phyloP scores from a whole-genome alignment of 2,797 vertebrate species.

The Champsocephalus gunnari region DNA sequence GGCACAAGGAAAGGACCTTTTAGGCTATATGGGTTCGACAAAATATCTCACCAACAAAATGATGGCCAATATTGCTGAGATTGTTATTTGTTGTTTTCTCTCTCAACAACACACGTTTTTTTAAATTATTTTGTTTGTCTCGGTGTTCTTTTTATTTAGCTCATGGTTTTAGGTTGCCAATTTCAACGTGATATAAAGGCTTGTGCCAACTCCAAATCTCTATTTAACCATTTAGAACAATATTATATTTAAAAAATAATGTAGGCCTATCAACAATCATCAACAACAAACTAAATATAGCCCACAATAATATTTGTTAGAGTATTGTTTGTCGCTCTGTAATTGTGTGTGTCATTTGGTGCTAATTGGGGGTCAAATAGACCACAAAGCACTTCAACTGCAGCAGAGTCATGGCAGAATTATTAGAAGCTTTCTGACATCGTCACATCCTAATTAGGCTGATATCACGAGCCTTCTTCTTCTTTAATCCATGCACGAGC shows the following conservation, averaged over 20 bases:
- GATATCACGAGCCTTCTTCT: slow-evolving; percentile 33
- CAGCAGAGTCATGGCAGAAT: slow-evolving; percentile 42
- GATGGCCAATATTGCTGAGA: neutral
- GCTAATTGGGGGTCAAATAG: slow-evolving; percentile 55
- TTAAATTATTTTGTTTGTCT: neutral
- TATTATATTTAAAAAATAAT: neutral
- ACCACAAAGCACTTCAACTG: slow-evolving; percentile 33
- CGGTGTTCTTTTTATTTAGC: neutral
- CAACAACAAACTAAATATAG: no score
- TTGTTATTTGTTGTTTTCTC: neutral
- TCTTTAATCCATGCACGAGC: slow-evolving; percentile 45
- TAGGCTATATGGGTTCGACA: no score
- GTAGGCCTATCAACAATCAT: no score
- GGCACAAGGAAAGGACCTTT: neutral
- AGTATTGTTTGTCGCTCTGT: neutral
- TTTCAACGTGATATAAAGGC: neutral
- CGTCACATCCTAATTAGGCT: slow-evolving; percentile 64
- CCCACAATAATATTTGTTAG: neutral
- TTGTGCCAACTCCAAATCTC: neutral
- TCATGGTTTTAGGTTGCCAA: no score
- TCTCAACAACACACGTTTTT: neutral
- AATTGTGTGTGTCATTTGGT: slow-evolving; percentile 26
- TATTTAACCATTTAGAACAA: neutral
- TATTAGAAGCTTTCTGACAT: slow-evolving; percentile 20
- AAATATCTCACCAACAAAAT: neutral